A percentile compares a stretch with the other conserved stretches of the same genome.
Evolutionary conservation across 2,888 invertebrate species (phyloP).

Genomic region (Liopterus haemorrhoidalis): DNA sequence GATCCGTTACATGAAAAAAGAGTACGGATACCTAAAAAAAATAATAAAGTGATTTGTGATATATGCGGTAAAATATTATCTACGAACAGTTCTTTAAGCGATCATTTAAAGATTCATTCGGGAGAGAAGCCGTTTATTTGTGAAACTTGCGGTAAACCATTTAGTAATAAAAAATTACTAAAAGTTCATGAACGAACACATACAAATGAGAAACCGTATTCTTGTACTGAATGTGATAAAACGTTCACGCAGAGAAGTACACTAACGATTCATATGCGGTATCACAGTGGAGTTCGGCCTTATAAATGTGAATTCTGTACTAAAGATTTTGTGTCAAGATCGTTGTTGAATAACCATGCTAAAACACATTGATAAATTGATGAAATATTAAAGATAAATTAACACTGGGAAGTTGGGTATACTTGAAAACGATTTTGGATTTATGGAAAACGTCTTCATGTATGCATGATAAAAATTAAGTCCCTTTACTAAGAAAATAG

Average conservation of each 20-base stretch:
- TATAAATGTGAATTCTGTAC: conserved; percentile 48
- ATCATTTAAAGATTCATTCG: conserved; percentile 42
- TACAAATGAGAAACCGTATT: conserved; percentile 49
- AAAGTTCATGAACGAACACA: conserved; percentile 48
- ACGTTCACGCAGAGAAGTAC: conserved; percentile 50
- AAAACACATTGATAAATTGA: conserved; percentile 31
- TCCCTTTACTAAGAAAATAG: too few species aligned
- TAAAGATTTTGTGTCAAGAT: conserved; percentile 40
- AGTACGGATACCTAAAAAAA: not conserved
- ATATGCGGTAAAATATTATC: conserved; percentile 47
- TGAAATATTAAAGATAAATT: too few species aligned
- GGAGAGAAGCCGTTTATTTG: conserved; percentile 29
- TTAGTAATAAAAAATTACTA: conserved; percentile 33
- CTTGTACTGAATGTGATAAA: conserved; percentile 50
- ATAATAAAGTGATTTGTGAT: too few species aligned
- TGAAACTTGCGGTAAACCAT: conserved; percentile 27
- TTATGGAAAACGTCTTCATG: too few species aligned
- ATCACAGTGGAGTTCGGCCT: conserved; percentile 42
- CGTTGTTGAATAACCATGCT: conserved; percentile 23
- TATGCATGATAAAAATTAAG: too few species aligned
- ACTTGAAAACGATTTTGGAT: too few species aligned
- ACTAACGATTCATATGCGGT: conserved; percentile 44
- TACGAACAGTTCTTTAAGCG: conserved; percentile 43
- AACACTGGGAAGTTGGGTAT: too few species aligned
- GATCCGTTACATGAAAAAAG: not conserved